Conservation (phyloP, 1,140 invertebrate genomes). For the Caenorhabditis latens region DNA sequence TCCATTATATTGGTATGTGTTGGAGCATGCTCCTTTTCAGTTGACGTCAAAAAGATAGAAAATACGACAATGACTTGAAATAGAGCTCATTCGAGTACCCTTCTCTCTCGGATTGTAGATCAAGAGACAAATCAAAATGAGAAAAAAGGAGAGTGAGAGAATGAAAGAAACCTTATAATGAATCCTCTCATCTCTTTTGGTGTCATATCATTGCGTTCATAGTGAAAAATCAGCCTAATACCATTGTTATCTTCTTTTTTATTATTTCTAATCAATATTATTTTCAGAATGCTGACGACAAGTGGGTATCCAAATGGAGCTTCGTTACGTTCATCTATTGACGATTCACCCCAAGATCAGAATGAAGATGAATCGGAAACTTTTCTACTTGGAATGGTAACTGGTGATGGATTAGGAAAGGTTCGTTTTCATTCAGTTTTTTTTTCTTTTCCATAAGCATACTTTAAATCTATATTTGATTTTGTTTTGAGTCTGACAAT, state of each 20-base stretch:
- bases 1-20: background rate
- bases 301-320: constrained; percentile 34
- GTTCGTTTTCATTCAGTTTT: background rate
- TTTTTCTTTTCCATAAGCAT: too few relatives aligned
- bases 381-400: constrained; percentile 42
- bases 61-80: background rate
- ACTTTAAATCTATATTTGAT: too few relatives aligned
- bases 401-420: constrained; percentile 47
- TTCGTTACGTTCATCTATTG: background rate
- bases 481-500: too few relatives aligned
- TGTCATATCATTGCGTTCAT: background rate
- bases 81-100: background rate
- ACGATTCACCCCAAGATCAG: constrained; percentile 34
- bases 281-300: constrained; percentile 33
- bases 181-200: background rate
- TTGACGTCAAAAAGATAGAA: background rate
- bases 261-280: background rate
- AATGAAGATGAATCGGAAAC: constrained; percentile 34
- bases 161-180: background rate
- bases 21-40: background rate
- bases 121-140: background rate
- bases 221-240: constrained; percentile 18
- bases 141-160: background rate
- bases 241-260: background rate
- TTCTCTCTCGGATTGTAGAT: background rate